Percentiles rank a stretch among this genome's conserved stretches.
Conservation (phyloP, 2,113 vertebrate species). For the Pachycephala philippinensis region DNA sequence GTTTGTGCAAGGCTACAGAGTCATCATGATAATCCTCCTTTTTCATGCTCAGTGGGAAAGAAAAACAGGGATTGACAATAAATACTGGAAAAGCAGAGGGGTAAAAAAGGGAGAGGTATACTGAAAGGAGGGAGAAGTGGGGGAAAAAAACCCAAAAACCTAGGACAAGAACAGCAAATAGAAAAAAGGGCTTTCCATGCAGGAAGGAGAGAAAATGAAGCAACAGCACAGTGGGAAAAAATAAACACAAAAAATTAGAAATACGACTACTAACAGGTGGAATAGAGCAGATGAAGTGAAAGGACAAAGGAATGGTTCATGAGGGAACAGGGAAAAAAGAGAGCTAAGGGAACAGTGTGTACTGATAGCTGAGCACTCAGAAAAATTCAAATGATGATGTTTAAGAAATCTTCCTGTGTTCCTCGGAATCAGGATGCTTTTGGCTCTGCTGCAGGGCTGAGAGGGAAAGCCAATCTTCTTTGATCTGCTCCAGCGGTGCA, state of each 20-base stretch:
- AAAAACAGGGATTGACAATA: neutral
- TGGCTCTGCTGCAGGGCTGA: neutral
- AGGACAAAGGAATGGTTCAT: neutral
- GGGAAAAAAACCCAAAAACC: neutral
- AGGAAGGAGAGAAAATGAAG: neutral
- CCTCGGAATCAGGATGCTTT: constrained; percentile 21
- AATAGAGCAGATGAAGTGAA: neutral
- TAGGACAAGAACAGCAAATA: neutral
- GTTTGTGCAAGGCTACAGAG: neutral
- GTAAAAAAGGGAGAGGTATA: neutral
- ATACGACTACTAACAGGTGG: neutral
- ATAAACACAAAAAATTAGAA: neutral
- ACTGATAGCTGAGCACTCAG: neutral
- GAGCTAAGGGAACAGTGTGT: neutral
- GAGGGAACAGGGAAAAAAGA: neutral
- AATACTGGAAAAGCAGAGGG: neutral
- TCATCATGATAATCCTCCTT: neutral
- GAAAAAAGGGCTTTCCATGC: neutral
- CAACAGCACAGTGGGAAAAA: neutral
- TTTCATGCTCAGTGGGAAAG: neutral
- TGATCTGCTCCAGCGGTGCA: constrained; percentile 41
- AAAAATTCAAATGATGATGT: constrained; percentile 13
- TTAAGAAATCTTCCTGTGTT: constrained; percentile 20
- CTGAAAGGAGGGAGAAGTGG: neutral
- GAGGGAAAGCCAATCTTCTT: constrained; percentile 39